Evolutionary conservation across 2,888 invertebrate genomes (phyloP).

Genomic region (Epinotia bilunana): DNA sequence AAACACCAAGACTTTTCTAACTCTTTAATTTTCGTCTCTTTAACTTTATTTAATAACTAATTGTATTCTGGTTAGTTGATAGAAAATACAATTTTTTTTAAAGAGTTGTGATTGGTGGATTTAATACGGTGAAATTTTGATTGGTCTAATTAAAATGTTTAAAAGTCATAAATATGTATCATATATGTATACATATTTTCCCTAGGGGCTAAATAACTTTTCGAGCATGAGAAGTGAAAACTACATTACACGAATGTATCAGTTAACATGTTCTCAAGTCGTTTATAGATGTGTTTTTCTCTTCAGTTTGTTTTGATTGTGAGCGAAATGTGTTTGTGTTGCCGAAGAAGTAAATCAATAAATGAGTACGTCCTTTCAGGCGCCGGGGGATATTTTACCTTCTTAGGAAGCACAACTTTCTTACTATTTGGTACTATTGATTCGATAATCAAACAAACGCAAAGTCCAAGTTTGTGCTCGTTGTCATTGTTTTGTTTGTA

Average conservation of each 20-base stretch:
- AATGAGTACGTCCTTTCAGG: constrained; percentile 45
- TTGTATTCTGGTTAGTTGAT: too few species aligned
- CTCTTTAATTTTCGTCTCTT: too few species aligned
- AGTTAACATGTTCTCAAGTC: not conserved
- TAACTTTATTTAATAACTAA: too few species aligned
- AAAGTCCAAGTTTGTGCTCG: constrained; percentile 55
- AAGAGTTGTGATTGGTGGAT: too few species aligned
- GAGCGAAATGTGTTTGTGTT: constrained; percentile 53
- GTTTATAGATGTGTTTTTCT: constrained; percentile 37
- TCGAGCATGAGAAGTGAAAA: not conserved
- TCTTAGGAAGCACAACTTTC: constrained; percentile 49
- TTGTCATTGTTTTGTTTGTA: constrained; percentile 26
- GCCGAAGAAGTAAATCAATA: constrained; percentile 45
- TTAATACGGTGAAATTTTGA: too few species aligned
- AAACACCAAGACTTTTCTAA: too few species aligned
- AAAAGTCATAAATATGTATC: too few species aligned
- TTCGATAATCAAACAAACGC: constrained; percentile 55
- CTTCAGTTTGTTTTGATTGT: constrained; percentile 50
- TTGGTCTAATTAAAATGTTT: too few species aligned
- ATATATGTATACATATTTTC: too few species aligned
- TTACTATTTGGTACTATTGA: constrained; percentile 49
- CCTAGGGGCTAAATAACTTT: too few species aligned
- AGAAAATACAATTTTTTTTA: too few species aligned
- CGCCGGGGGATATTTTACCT: constrained; percentile 50
- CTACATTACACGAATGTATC: not conserved